These are phyloP conservation scores for Cavia porcellus DNA, from an alignment of 2,113 vertebrate genomes.

Conservation along the genomic window DNA sequence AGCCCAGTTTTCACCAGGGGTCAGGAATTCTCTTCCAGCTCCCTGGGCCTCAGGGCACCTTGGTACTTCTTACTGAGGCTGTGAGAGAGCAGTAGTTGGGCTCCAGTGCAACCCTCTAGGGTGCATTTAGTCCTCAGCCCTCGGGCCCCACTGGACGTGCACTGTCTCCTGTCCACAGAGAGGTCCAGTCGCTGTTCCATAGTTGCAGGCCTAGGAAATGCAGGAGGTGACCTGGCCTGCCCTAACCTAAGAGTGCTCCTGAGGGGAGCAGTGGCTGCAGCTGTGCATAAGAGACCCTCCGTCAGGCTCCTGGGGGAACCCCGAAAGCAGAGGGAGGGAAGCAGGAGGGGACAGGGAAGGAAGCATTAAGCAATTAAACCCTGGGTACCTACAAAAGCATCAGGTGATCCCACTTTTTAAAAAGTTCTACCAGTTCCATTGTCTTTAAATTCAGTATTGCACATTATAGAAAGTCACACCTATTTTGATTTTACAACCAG, in stretches of 20 bases:
- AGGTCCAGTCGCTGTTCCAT: background rate
- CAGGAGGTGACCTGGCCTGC: background rate
- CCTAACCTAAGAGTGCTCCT: background rate
- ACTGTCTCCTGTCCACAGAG: background rate
- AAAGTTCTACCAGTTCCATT: background rate
- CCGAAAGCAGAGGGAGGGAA: background rate
- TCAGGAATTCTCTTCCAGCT: background rate
- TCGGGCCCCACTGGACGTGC: background rate
- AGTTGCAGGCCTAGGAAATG: background rate
- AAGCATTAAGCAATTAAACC: background rate
- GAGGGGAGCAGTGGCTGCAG: background rate
- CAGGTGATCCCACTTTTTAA: background rate
- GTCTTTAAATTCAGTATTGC: conserved; percentile 14
- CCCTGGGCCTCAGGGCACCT: background rate
- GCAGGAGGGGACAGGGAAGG: no score
- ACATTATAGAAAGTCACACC: background rate
- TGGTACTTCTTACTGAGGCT: fast-evolving
- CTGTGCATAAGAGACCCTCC: background rate
- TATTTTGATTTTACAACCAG: background rate
- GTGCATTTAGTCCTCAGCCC: background rate
- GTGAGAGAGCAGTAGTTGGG: background rate
- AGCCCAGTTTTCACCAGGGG: background rate
- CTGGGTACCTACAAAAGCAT: background rate
- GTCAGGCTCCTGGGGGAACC: no score
- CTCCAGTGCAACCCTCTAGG: no score